Conservation (phyloP, 2,113 vertebrate genomes). For the Platycercus adscitus region DNA sequence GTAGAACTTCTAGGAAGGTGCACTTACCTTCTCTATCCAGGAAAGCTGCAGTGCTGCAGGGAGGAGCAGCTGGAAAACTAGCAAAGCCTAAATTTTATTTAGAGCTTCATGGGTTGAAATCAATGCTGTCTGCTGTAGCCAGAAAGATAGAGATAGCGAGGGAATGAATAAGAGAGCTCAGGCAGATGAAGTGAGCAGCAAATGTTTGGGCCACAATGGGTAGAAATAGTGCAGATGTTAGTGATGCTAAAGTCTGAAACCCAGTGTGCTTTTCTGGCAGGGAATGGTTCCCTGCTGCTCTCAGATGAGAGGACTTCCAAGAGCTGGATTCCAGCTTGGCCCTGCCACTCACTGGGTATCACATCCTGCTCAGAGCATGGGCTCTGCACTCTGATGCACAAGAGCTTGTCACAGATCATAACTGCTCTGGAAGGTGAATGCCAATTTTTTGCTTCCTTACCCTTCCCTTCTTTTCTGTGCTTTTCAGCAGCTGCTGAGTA, state of each 20-base stretch:
- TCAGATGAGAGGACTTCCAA: fast-evolving
- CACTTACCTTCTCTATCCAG: background rate
- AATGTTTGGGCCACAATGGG: background rate
- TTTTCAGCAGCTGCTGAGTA: background rate
- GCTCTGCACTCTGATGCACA: background rate
- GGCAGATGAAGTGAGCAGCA: background rate
- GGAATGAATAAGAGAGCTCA: background rate
- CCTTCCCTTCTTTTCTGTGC: background rate
- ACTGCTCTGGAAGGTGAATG: background rate
- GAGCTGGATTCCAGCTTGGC: background rate
- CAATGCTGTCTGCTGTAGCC: background rate
- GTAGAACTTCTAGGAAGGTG: background rate
- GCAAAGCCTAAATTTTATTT: background rate
- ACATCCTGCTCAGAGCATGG: background rate
- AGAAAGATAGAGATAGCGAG: background rate
- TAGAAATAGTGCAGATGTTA: background rate
- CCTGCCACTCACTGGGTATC: background rate
- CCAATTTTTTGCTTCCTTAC: background rate
- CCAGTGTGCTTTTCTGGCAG: fast-evolving
- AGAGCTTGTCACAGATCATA: background rate
- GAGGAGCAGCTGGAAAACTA: background rate
- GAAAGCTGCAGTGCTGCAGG: background rate
- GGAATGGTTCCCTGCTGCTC: background rate
- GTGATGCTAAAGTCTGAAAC: background rate
- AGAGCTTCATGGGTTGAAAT: background rate